Evolutionary conservation across 2,113 vertebrate species (phyloP).

Genomic region (Loxodonta africana): DNA sequence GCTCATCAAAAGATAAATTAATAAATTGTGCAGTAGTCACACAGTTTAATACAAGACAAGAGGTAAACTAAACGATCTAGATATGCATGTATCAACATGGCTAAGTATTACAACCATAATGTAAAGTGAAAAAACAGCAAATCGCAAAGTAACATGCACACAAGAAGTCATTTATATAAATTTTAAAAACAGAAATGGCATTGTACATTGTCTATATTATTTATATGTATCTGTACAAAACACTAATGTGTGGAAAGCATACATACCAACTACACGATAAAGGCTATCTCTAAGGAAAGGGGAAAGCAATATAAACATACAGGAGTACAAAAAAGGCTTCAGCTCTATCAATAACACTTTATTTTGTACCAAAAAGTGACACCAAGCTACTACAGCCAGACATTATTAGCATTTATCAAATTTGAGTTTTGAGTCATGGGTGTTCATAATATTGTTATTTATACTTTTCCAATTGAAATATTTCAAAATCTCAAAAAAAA

Average conservation of each 20-base stretch:
- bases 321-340: not conserved
- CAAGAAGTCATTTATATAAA: slow-evolving; percentile 22
- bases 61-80: slow-evolving; percentile 14
- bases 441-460: slow-evolving; percentile 33
- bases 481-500: slow-evolving; percentile 40
- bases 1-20: slow-evolving; percentile 50
- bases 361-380: not conserved
- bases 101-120: slow-evolving; percentile 29
- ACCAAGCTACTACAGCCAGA: not conserved
- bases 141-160: not conserved
- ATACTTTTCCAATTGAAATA: slow-evolving; percentile 36
- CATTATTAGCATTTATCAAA: not conserved
- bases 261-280: not conserved
- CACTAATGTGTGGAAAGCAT: not conserved
- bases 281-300: not conserved
- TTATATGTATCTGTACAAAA: not conserved
- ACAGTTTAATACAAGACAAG: not conserved
- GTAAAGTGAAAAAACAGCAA: slow-evolving; percentile 18
- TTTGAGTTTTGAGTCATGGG: not conserved
- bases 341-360: not conserved
- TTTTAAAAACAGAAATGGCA: slow-evolving; percentile 14
- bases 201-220: not conserved
- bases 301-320: not conserved
- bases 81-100: not conserved
- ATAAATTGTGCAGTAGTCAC: not conserved